Percentiles rank a stretch among this genome's conserved stretches.
phyloP scores from a whole-genome alignment of 1,140 invertebrate species.

The Steinernema feltiae region DNA sequence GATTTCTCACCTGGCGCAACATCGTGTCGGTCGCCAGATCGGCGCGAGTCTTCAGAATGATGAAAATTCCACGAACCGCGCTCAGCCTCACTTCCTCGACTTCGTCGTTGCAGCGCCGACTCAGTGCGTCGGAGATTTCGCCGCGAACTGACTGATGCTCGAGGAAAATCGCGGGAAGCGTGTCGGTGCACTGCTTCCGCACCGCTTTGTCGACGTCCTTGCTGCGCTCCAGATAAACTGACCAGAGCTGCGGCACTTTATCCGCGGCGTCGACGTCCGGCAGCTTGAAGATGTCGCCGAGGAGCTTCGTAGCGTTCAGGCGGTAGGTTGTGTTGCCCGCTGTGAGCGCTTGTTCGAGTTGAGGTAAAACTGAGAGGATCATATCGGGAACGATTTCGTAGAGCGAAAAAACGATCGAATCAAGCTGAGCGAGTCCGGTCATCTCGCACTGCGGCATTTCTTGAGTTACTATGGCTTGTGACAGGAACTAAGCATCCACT shows the following conservation, averaged over 20 bases:
- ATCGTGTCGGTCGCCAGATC: background rate
- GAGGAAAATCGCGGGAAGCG: background rate
- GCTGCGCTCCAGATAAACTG: background rate
- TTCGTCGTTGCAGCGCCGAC: background rate
- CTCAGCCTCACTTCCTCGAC: background rate
- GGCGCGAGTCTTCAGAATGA: background rate
- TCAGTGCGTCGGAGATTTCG: background rate
- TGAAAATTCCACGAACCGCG: background rate
- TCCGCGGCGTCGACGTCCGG: constrained; percentile 7
- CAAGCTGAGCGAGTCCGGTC: background rate
- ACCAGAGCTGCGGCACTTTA: background rate
- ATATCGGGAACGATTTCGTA: background rate
- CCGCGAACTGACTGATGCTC: background rate
- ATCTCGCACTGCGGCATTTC: background rate
- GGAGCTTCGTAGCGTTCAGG: constrained; percentile 2
- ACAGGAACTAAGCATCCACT: background rate
- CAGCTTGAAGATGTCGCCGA: background rate
- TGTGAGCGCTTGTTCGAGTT: background rate
- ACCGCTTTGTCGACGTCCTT: background rate
- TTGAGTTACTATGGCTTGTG: background rate
- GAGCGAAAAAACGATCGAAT: background rate
- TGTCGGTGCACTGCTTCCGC: background rate
- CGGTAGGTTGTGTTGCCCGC: background rate
- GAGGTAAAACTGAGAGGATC: background rate
- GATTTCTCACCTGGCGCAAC: background rate